Evolutionary conservation across 1,140 invertebrate species (phyloP).

Genomic region (Tribolium madens): DNA sequence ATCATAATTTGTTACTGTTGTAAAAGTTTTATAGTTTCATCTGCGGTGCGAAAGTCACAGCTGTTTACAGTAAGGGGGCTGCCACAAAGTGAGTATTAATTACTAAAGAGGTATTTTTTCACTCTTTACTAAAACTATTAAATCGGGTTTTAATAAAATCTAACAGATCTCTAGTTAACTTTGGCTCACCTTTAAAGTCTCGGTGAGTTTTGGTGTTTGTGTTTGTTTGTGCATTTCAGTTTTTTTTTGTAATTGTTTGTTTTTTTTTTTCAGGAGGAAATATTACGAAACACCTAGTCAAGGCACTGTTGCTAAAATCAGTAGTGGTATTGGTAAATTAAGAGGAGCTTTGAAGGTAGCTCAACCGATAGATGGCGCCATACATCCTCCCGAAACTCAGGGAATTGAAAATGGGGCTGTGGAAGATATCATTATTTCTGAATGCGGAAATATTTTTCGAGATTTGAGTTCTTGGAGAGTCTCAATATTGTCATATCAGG

Average conservation of each 20-base stretch:
- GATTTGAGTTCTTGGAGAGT: constrained; percentile 80
- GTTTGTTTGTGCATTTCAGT: constrained; percentile 23
- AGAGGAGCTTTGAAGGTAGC: constrained; percentile 66
- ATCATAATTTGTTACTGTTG: constrained; percentile 54
- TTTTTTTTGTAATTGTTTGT: constrained; percentile 18
- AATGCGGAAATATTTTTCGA: constrained; percentile 64
- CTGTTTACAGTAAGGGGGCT: constrained; percentile 68
- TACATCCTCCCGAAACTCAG: constrained; percentile 57
- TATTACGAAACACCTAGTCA: constrained; percentile 59
- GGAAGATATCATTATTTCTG: constrained; percentile 52
- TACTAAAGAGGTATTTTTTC: no score
- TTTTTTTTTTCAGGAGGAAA: constrained; percentile 53
- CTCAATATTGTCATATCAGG: constrained; percentile 67
- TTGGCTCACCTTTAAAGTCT: constrained; percentile 60
- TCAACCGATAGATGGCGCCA: constrained; percentile 65
- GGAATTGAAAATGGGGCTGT: constrained; percentile 52
- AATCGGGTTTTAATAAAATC: constrained; percentile 32
- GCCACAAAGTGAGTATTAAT: constrained; percentile 67
- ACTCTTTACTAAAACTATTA: background rate
- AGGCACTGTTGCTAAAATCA: constrained; percentile 64
- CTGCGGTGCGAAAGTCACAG: constrained; percentile 72
- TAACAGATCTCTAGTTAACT: constrained; percentile 48
- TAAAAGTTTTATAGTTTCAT: constrained; percentile 79
- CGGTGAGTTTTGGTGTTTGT: constrained; percentile 51
- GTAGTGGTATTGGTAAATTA: constrained; percentile 66